Conservation (phyloP, 64 coral and sea anemone species). For the Porites australiensis region DNA sequence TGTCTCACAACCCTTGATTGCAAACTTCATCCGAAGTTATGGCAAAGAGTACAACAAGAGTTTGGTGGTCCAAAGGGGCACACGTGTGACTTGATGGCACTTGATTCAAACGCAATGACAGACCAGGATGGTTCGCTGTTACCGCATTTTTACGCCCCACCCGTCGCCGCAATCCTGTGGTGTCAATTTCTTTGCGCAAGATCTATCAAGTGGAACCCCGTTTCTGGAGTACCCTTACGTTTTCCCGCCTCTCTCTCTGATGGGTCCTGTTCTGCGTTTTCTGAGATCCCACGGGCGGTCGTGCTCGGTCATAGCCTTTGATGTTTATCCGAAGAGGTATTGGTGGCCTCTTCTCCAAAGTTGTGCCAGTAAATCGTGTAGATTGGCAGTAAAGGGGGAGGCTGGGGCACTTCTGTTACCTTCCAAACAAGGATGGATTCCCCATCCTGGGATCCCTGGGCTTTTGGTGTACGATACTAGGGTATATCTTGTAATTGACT, state of each 20-base stretch:
- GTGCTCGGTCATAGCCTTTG: neutral
- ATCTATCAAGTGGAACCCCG: no score
- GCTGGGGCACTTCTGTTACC: neutral
- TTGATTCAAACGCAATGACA: constrained; percentile 34
- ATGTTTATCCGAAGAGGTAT: constrained; percentile 19
- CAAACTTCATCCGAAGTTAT: neutral
- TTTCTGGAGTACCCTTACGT: no score
- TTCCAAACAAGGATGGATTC: constrained; percentile 10
- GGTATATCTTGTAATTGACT: no score
- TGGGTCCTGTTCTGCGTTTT: neutral
- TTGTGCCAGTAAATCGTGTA: neutral
- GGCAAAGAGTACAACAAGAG: neutral
- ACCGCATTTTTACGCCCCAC: neutral
- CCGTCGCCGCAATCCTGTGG: no score
- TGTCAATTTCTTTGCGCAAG: neutral
- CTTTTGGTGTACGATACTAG: neutral
- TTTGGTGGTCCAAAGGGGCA: constrained; percentile 5
- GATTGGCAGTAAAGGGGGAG: neutral
- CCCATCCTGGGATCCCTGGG: constrained; percentile 18
- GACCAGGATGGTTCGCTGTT: neutral
- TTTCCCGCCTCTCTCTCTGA: no score
- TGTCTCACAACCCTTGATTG: neutral
- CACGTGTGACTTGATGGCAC: constrained; percentile 52
- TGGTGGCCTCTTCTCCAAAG: constrained; percentile 22
- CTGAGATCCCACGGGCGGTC: neutral